Percentiles rank a stretch among this genome's conserved stretches.
These are phyloP conservation scores for Hippoglossus stenolepis DNA, from an alignment of 2,113 vertebrate species.

Conservation along the genomic window DNA sequence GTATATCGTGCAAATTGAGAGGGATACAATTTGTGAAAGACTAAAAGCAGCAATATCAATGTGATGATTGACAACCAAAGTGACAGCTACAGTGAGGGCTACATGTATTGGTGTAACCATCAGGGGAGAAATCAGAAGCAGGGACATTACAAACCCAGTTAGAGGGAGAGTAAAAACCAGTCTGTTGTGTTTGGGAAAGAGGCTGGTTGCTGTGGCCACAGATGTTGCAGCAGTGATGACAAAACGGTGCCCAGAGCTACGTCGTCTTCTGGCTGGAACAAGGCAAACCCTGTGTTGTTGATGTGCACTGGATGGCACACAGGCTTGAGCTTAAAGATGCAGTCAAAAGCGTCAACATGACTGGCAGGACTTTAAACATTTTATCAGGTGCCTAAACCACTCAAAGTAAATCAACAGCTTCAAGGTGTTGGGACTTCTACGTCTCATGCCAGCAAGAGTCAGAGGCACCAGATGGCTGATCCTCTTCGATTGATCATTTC, in stretches of 20 bases:
- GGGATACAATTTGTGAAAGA: background rate
- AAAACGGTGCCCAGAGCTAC: background rate
- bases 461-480: background rate
- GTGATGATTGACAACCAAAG: background rate
- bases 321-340: background rate
- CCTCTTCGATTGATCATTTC: background rate
- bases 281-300: background rate
- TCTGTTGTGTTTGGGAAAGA: background rate
- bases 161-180: background rate
- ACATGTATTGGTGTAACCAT: background rate
- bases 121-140: background rate
- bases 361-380: background rate
- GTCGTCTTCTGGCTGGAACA: background rate
- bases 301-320: background rate
- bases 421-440: background rate
- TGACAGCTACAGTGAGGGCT: background rate
- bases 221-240: background rate
- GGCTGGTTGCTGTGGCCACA: background rate
- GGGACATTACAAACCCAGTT: background rate
- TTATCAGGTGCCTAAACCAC: background rate
- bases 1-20: background rate
- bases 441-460: background rate
- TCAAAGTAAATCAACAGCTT: background rate
- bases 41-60: background rate
- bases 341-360: background rate